Percentiles rank a stretch among this genome's conserved stretches.
Conservation (phyloP, 2,113 vertebrate species). For the Alexandromys fortis region DNA sequence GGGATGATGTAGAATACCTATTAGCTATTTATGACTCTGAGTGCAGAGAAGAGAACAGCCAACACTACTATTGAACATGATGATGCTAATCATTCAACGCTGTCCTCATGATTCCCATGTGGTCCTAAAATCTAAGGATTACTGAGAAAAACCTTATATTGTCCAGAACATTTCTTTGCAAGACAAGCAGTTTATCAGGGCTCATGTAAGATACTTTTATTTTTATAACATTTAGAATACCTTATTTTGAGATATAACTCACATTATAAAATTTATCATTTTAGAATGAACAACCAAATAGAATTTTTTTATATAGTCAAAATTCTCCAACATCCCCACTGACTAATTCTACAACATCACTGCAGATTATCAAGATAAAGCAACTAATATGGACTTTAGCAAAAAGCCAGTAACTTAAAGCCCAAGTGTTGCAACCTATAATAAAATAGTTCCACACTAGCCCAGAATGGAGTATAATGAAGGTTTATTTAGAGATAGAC, state of each 20-base stretch:
- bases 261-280: background rate
- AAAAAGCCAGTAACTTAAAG: background rate
- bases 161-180: background rate
- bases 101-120: conserved; percentile 22
- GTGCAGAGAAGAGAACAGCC: conserved; percentile 19
- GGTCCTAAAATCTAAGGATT: background rate
- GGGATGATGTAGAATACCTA: conserved; percentile 44
- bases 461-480: no score
- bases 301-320: background rate
- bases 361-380: background rate
- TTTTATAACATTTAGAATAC: background rate
- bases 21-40: conserved; percentile 60
- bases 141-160: no score
- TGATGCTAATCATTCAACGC: conserved; percentile 16
- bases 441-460: no score
- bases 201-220: background rate
- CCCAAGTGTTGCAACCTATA: background rate
- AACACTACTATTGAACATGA: conserved; percentile 5
- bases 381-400: background rate
- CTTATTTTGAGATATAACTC: background rate
- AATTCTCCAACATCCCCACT: background rate
- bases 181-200: background rate
- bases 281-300: background rate
- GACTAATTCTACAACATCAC: background rate
- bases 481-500: no score